A percentile compares a stretch with the other conserved stretches of the same genome.
phyloP scores from a whole-genome alignment of 2,113 vertebrate species.

The Probosciger aterrimus region DNA sequence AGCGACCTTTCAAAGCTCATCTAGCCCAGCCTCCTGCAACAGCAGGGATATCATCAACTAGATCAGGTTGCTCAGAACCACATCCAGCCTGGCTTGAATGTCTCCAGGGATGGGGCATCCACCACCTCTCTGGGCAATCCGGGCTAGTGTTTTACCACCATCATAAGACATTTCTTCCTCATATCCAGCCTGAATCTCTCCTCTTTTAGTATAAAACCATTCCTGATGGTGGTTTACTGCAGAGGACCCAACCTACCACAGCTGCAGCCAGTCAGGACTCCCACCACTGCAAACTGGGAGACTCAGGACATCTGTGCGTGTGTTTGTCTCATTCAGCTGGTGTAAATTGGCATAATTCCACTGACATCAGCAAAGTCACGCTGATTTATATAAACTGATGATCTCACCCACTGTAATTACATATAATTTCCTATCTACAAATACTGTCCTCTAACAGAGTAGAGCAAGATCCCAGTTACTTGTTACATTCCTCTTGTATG shows the following conservation, averaged over 20 bases:
- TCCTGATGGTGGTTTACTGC: neutral
- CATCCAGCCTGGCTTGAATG: neutral
- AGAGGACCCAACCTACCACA: neutral
- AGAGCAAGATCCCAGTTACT: neutral
- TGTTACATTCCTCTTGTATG: neutral
- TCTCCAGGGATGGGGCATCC: neutral
- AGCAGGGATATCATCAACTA: neutral
- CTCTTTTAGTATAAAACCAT: neutral
- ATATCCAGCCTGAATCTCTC: neutral
- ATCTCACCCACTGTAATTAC: constrained; percentile 31
- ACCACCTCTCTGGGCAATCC: neutral
- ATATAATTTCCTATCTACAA: neutral
- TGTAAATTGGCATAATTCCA: constrained; percentile 9
- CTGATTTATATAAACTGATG: constrained; percentile 18
- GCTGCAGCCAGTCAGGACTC: neutral
- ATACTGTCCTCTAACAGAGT: neutral
- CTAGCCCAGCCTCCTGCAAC: neutral
- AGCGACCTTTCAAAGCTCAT: neutral
- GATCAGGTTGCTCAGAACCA: neutral
- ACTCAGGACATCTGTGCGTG: neutral
- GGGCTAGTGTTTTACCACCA: neutral
- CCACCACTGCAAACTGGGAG: neutral
- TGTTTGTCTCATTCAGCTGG: neutral
- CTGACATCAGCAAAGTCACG: constrained; percentile 8
- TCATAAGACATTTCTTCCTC: neutral